A percentile compares a stretch with the other conserved stretches of the same genome.
These are phyloP conservation scores for Xanthia icteritia DNA, from an alignment of 2,888 invertebrate species.

Conservation along the genomic window DNA sequence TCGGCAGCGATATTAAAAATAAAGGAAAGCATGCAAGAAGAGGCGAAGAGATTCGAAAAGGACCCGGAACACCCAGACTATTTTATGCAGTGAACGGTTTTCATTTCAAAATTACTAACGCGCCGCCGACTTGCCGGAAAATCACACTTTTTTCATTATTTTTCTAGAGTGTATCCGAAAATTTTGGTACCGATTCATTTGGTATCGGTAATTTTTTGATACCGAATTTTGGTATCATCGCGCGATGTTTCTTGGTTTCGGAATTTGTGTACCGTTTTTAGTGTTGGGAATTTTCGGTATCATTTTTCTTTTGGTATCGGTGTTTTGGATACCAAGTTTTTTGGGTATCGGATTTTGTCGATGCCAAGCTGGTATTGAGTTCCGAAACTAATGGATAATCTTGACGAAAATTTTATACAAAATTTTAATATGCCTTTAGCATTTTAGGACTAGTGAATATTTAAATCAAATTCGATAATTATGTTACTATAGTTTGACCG, in stretches of 20 bases:
- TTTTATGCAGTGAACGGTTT: conserved; percentile 96
- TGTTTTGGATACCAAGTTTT: conserved; percentile 56
- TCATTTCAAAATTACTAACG: conserved; percentile 39
- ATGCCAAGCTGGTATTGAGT: conserved; percentile 24
- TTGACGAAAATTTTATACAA: conserved; percentile 36
- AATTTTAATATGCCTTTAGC: conserved; percentile 39
- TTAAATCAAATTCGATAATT: conserved; percentile 29
- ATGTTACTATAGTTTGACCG: conserved; percentile 10
- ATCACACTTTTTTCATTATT: conserved; percentile 7
- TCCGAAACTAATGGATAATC: conserved; percentile 17
- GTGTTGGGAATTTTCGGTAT: conserved; percentile 52
- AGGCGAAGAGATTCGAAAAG: conserved; percentile 99
- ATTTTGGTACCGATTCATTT: conserved; percentile 42
- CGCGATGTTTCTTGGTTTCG: conserved; percentile 44
- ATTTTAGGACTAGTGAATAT: conserved; percentile 36
- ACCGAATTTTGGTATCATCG: conserved; percentile 28
- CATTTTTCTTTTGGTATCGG: conserved; percentile 55
- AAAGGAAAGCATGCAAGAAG: conserved; percentile 99
- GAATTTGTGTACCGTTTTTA: conserved; percentile 40
- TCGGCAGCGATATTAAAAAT: conserved; percentile 99
- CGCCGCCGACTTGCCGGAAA: conserved; percentile 67
- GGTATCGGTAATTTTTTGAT: conserved; percentile 49
- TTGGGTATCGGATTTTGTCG: conserved; percentile 44
- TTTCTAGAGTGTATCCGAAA: conserved; percentile 16
- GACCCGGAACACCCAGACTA: conserved; percentile 99